Evolutionary conservation across 2,797 vertebrate genomes (phyloP).

Genomic region (Euthynnus affinis): DNA sequence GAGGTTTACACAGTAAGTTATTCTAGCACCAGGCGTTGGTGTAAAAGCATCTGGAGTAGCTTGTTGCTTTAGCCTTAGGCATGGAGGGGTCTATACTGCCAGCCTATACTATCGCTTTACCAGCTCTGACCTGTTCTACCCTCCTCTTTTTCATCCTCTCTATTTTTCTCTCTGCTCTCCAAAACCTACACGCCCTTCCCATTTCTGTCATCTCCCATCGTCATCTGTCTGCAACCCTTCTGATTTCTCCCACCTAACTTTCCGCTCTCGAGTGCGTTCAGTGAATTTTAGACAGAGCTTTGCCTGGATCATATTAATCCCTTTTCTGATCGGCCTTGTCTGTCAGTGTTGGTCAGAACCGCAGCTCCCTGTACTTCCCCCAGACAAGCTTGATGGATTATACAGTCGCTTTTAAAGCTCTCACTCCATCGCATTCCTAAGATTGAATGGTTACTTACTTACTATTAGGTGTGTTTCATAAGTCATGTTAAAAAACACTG

Average conservation of each 20-base stretch:
- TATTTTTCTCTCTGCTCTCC: conserved; percentile 30
- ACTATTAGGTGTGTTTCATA: background rate
- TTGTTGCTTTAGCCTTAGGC: conserved; percentile 54
- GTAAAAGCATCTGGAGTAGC: conserved; percentile 63
- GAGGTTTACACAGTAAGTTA: background rate
- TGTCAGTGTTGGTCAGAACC: conserved; percentile 23
- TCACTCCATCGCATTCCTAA: background rate
- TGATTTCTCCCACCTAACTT: background rate
- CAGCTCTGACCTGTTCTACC: conserved; percentile 51
- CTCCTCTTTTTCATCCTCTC: background rate
- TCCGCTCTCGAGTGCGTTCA: background rate
- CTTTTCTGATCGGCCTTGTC: conserved; percentile 26
- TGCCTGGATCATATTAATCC: conserved; percentile 13
- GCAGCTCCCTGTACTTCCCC: background rate
- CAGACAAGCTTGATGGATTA: conserved; percentile 12
- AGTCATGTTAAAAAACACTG: background rate
- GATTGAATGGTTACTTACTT: background rate
- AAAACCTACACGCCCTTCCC: conserved; percentile 21
- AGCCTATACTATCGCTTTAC: conserved; percentile 53
- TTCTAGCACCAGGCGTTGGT: conserved; percentile 15
- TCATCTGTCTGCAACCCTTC: conserved; percentile 20
- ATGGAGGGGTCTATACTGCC: conserved; percentile 30
- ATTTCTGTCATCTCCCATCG: conserved; percentile 2
- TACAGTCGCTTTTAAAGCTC: conserved; percentile 12
- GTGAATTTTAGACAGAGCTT: conserved; percentile 22